Conservation (phyloP, 2,113 vertebrate species). For the Macrotis lagotis region DNA sequence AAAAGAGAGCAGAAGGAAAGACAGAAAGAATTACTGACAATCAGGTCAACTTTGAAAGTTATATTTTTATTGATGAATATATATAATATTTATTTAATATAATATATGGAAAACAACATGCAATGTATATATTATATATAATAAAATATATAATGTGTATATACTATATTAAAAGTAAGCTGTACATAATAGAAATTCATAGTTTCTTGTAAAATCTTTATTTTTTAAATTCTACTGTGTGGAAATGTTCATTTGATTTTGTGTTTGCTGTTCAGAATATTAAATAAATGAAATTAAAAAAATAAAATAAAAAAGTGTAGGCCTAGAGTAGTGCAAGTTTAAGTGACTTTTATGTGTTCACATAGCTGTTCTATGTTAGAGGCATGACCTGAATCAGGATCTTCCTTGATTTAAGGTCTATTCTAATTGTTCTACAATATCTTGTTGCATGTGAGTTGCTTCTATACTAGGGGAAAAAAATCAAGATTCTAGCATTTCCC, state of each 20-base stretch:
- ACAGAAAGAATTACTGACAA: background rate
- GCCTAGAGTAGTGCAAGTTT: background rate
- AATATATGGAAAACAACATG: too few relatives aligned
- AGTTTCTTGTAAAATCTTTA: background rate
- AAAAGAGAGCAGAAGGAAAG: background rate
- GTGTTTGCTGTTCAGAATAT: background rate
- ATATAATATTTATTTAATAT: too few relatives aligned
- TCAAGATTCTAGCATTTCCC: slow-evolving; percentile 1
- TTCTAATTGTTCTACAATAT: background rate
- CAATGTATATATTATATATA: too few relatives aligned
- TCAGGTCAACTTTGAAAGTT: background rate
- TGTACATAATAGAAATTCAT: background rate
- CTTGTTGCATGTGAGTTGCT: background rate
- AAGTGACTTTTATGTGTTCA: background rate
- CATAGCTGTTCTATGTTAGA: background rate
- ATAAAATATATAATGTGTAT: background rate
- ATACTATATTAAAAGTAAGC: background rate
- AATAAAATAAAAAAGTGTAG: background rate
- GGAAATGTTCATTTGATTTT: background rate
- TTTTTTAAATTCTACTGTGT: background rate
- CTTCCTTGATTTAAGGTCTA: background rate
- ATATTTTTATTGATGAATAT: background rate
- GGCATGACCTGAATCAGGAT: background rate
- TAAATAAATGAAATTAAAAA: background rate
- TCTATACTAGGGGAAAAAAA: background rate